Evolutionary conservation across 1,140 invertebrate species (phyloP).

Genomic region (Panulirus ornatus): DNA sequence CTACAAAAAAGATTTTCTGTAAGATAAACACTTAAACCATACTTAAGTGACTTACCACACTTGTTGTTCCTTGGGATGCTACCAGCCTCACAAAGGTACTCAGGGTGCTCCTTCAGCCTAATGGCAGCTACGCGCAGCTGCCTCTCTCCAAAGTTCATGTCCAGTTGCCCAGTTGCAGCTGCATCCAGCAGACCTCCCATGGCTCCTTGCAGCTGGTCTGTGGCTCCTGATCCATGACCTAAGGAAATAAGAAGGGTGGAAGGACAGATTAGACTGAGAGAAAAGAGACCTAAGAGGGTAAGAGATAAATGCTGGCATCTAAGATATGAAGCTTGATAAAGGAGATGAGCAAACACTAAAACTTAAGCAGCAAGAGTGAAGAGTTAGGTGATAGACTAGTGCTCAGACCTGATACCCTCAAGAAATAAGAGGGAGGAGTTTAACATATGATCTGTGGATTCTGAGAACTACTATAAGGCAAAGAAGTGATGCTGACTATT

Average conservation of each 20-base stretch:
- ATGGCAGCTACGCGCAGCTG: constrained; percentile 77
- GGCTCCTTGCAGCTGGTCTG: constrained; percentile 73
- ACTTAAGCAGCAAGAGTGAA: background rate
- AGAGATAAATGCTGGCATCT: background rate
- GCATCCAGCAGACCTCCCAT: constrained; percentile 75
- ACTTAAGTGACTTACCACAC: constrained; percentile 79
- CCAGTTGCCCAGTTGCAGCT: constrained; percentile 77
- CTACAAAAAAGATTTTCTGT: too few relatives aligned
- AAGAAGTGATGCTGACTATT: too few relatives aligned
- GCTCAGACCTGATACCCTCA: too few relatives aligned
- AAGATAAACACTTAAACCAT: too few relatives aligned
- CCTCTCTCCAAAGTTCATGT: constrained; percentile 77
- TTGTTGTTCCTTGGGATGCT: constrained; percentile 77
- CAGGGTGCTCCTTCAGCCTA: constrained; percentile 76
- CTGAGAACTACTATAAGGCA: too few relatives aligned
- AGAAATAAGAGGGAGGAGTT: too few relatives aligned
- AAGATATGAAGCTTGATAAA: too few relatives aligned
- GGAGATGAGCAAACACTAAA: too few relatives aligned
- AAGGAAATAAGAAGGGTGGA: background rate
- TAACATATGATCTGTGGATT: too few relatives aligned
- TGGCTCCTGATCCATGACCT: constrained; percentile 74
- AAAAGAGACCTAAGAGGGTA: background rate
- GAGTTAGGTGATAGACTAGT: background rate
- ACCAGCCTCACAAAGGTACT: constrained; percentile 78
- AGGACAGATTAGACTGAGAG: background rate